Base-by-base conservation (phyloP, 2,888 invertebrate genomes). In the Lepetodrilus schrolli region DNA sequence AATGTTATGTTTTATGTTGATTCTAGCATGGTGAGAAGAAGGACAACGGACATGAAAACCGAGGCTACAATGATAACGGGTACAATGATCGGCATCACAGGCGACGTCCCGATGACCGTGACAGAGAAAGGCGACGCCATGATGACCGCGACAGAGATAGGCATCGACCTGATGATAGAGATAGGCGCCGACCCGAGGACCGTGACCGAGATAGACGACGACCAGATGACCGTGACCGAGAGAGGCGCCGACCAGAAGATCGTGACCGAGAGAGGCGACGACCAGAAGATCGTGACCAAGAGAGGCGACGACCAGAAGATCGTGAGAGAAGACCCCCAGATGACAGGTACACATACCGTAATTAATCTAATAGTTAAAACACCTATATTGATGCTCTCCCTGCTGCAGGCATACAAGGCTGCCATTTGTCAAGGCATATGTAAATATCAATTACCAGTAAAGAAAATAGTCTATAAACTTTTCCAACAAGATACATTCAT, bases 11-110 rank as follows among this genome's bases (percentile, higher is more conserved):
- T n/a, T n/a, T n/a, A n/a, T n/a, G n/a, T n/a, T n/a, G n/a, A n/a
- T n/a, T n/a, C n/a, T n/a, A n/a, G n/a, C n/a, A 65, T 34, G 51
- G n/a, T 4, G 4, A n/a, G 4, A 34, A n/a, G 17, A 34, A 36
- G 1, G 10, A 20, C 2, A 3, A 47, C 8, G 78, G 79, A 43
- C 81, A 80, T 74, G 80, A 82, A 78, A 83, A 83, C 76, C 79
- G 81, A 70, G 83, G 78, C 74, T 82, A 82, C 78, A 79, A 72
- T 50, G 72, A 77, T 37, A 70, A 72, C 8, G 70, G 72, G 7
- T 23, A 47, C 5, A 47, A 68, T 1, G 80, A 81, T 74, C 51
- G 70, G 43, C 43, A 72, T 20, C 68, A 68, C 2, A 47, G 66
- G 36, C 26, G 48, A 2, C 13, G 30, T 2, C 17, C 20, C 26